These are phyloP conservation scores for Heliconius ethilla DNA, from an alignment of 2,888 invertebrate species.

Conservation along the genomic window DNA sequence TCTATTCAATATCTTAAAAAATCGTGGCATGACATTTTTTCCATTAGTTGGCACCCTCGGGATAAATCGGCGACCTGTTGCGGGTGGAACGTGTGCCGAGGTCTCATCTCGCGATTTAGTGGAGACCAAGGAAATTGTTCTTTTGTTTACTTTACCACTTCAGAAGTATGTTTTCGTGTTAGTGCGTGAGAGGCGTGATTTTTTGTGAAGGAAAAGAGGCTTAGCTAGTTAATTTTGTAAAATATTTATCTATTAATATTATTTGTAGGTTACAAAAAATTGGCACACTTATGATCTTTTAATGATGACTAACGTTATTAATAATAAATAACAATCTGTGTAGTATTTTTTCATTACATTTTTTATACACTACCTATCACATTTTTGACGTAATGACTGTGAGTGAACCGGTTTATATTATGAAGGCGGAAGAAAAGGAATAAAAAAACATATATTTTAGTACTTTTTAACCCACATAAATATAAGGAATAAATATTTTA, in stretches of 20 bases:
- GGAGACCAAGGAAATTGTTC: slow-evolving; percentile 67
- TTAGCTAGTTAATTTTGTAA: neutral
- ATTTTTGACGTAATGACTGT: no score
- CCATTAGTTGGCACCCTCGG: slow-evolving; percentile 64
- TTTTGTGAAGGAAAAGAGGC: slow-evolving; percentile 7
- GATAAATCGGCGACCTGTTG: slow-evolving; percentile 78
- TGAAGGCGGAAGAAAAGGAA: no score
- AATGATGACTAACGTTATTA: no score
- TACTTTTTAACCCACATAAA: no score
- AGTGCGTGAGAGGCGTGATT: slow-evolving; percentile 32
- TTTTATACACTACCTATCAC: no score
- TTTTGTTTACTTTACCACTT: slow-evolving; percentile 55
- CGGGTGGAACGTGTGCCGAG: slow-evolving; percentile 58
- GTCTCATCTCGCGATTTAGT: slow-evolving; percentile 53
- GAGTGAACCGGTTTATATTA: no score
- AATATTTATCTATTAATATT: neutral
- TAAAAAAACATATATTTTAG: no score
- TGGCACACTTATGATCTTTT: neutral
- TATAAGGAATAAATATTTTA: neutral
- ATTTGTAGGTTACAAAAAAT: neutral
- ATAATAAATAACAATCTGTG: no score
- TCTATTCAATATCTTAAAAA: slow-evolving; percentile 65
- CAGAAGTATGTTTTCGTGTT: slow-evolving; percentile 17
- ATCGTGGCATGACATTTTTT: slow-evolving; percentile 71
- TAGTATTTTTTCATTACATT: no score